Conservation (phyloP, 2,888 invertebrate genomes). For the Steromphala cineraria region DNA sequence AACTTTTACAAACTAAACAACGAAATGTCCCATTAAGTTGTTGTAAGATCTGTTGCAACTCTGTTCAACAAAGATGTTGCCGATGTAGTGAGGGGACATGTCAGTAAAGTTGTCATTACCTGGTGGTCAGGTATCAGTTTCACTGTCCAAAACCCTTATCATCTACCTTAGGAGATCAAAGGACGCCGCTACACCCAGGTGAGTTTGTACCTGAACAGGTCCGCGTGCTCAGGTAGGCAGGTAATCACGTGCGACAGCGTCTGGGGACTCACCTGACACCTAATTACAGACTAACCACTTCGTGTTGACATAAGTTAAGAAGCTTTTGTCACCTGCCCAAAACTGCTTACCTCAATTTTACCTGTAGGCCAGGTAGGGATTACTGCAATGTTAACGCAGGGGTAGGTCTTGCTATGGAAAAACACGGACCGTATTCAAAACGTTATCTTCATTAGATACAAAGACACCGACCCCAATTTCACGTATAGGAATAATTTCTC, state of each 20-base stretch:
- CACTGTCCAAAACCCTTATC: too few relatives aligned
- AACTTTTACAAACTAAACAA: too few relatives aligned
- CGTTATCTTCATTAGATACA: background rate
- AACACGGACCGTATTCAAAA: background rate
- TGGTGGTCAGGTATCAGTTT: too few relatives aligned
- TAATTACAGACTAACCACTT: background rate
- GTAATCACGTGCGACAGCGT: background rate
- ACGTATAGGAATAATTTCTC: too few relatives aligned
- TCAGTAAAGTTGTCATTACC: too few relatives aligned
- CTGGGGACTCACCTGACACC: background rate
- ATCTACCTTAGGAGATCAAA: background rate
- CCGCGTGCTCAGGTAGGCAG: background rate
- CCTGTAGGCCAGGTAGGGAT: background rate
- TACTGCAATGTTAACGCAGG: background rate
- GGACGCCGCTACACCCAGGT: background rate
- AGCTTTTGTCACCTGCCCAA: background rate
- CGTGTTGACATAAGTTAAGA: slow-evolving; percentile 5
- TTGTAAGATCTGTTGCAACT: too few relatives aligned
- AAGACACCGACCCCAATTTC: background rate
- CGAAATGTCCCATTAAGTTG: too few relatives aligned
- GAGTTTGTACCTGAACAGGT: background rate
- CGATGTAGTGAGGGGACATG: too few relatives aligned
- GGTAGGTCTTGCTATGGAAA: background rate
- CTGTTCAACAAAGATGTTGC: too few relatives aligned
- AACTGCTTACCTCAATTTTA: background rate